phyloP scores from a whole-genome alignment of 2,113 vertebrate genomes.

The Bagarius yarrelli region DNA sequence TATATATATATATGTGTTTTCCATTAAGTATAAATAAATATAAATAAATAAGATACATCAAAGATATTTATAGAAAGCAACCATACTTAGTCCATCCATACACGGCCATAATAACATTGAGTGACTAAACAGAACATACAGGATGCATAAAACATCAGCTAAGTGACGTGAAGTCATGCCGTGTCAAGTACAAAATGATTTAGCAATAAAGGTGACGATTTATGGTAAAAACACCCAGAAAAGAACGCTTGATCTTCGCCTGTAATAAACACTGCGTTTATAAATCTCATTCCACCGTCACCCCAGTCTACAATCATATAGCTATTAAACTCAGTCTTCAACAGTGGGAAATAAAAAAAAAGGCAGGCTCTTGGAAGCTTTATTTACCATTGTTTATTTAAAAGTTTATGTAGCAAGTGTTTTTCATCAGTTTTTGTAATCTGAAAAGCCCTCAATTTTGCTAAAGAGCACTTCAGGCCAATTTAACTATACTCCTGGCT shows the following conservation, averaged over 20 bases:
- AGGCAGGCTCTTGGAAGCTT: not conserved
- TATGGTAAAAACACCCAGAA: not conserved
- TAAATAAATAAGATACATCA: no score
- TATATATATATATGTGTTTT: no score
- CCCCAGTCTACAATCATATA: not conserved
- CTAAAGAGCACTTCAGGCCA: no score
- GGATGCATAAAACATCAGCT: not conserved
- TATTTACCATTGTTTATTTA: not conserved
- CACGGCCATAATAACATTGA: not conserved
- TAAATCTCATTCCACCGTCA: slow-evolving; percentile 18
- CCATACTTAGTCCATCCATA: not conserved
- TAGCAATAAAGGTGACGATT: not conserved
- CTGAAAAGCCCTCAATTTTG: not conserved
- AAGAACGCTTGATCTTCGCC: not conserved
- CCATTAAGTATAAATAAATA: no score
- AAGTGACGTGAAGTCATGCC: not conserved
- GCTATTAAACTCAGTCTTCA: not conserved
- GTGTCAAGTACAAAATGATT: not conserved
- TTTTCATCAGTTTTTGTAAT: not conserved
- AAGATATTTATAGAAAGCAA: not conserved
- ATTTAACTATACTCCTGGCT: not conserved
- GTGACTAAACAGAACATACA: not conserved
- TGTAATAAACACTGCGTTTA: slow-evolving; percentile 2
- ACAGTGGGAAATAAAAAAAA: not conserved
- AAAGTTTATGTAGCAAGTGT: not conserved